A percentile compares a stretch with the other conserved stretches of the same genome.
These are phyloP conservation scores for Eucriotettix oculatus DNA, from an alignment of 2,888 invertebrate genomes.

Conservation along the genomic window DNA sequence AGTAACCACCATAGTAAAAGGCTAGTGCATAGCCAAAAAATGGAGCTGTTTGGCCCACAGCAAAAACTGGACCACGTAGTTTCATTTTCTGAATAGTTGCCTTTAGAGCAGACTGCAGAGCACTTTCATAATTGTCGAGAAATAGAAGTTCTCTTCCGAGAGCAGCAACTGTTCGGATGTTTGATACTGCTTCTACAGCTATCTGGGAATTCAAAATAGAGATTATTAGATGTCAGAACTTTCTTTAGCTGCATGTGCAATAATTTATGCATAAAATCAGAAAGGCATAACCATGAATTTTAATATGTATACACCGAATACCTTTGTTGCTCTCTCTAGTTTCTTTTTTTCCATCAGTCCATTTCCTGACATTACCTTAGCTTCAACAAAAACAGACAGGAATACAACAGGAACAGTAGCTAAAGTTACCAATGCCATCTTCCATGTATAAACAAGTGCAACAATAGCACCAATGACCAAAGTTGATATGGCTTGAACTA, in stretches of 20 bases:
- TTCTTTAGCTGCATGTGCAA: background rate
- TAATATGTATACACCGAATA: slow-evolving; percentile 8
- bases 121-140: slow-evolving; percentile 37
- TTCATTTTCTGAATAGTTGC: slow-evolving; percentile 36
- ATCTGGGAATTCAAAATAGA: slow-evolving; percentile 23
- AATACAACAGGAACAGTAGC: slow-evolving; percentile 50
- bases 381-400: slow-evolving; percentile 46
- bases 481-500: slow-evolving; percentile 49
- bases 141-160: slow-evolving; percentile 47
- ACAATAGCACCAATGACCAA: slow-evolving; percentile 42
- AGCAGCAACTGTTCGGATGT: slow-evolving; percentile 40
- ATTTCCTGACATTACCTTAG: slow-evolving; percentile 34
- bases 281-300: too few relatives aligned
- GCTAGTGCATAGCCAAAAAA: slow-evolving; percentile 54
- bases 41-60: slow-evolving; percentile 52
- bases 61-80: slow-evolving; percentile 49
- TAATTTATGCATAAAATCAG: too few relatives aligned
- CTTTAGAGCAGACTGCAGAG: slow-evolving; percentile 32
- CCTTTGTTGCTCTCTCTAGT: slow-evolving; percentile 45
- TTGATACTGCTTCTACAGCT: slow-evolving; percentile 57
- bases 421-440: slow-evolving; percentile 49
- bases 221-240: background rate
- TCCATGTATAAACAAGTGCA: slow-evolving; percentile 49
- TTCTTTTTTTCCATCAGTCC: slow-evolving; percentile 40
- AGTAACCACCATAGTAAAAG: slow-evolving; percentile 52